Percentiles rank a stretch among this genome's conserved stretches.
phyloP scores from a whole-genome alignment of 2,888 invertebrate genomes.

The Pterobdella sp. region DNA sequence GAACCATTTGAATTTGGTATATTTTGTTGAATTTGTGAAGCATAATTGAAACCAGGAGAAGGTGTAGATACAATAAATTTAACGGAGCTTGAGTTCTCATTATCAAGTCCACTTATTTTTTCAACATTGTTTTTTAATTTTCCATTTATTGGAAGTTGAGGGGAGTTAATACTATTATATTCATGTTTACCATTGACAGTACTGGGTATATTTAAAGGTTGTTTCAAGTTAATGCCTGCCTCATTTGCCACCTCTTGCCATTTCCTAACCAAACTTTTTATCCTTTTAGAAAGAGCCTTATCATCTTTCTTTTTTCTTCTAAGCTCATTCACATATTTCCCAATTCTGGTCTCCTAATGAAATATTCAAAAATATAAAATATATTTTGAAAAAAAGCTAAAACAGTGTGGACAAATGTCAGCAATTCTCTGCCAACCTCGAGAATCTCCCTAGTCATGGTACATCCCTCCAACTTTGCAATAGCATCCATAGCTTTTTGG shows the following conservation, averaged over 20 bases:
- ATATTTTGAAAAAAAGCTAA: conserved; percentile 24
- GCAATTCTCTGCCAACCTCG: not conserved
- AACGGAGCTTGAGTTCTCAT: not conserved
- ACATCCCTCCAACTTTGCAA: conserved; percentile 13
- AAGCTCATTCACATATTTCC: conserved; percentile 83
- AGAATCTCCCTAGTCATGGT: conserved; percentile 5
- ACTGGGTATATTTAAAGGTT: conserved; percentile 12
- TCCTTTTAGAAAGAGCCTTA: conserved; percentile 74
- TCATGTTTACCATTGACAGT: conserved; percentile 37
- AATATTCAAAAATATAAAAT: not conserved
- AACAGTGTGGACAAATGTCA: not conserved
- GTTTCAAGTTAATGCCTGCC: conserved; percentile 10
- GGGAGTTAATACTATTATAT: conserved; percentile 40
- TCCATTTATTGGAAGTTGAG: conserved; percentile 33
- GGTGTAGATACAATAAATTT: not conserved
- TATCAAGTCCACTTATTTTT: not conserved
- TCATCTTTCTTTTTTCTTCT: conserved; percentile 76
- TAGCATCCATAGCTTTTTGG: conserved; percentile 11
- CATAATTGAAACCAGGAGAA: not conserved
- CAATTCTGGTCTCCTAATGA: conserved; percentile 80
- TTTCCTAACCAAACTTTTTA: conserved; percentile 80
- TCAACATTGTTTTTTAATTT: conserved; percentile 29
- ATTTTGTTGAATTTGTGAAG: not conserved
- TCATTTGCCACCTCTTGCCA: conserved; percentile 62
- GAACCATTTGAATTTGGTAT: not conserved